Percentiles rank a stretch among this genome's conserved stretches.
Conservation (phyloP, 2,797 vertebrate genomes). For the Sebastolobus alascanus region DNA sequence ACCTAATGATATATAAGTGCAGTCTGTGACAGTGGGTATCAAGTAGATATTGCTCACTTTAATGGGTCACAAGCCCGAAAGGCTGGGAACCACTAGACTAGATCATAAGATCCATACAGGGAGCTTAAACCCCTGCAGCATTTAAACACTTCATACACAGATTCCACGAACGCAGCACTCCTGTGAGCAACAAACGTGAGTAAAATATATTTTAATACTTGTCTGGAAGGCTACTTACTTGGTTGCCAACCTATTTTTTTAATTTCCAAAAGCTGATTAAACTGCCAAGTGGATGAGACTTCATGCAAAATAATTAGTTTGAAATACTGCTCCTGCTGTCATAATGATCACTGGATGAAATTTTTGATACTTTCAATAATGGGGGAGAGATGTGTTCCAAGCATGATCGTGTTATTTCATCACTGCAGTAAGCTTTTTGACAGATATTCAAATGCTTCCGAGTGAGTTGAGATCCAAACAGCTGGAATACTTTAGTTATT, state of each 20-base stretch:
- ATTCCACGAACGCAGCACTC: conserved; percentile 1
- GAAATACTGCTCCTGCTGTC: conserved; percentile 20
- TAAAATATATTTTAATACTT: neutral
- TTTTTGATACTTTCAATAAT: neutral
- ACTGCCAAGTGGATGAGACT: neutral
- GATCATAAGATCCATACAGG: neutral
- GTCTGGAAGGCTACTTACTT: neutral
- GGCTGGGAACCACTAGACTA: neutral
- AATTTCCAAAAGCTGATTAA: neutral
- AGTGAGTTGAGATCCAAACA: neutral
- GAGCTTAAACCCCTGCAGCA: neutral
- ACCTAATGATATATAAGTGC: neutral
- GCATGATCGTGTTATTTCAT: neutral
- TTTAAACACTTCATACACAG: neutral
- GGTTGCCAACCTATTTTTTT: neutral
- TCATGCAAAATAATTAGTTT: neutral
- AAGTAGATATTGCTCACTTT: neutral
- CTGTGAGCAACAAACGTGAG: conserved; percentile 6
- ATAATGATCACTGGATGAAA: conserved; percentile 14
- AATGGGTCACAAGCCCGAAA: neutral
- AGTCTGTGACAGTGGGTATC: neutral
- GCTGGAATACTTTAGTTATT: neutral
- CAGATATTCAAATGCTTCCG: neutral
- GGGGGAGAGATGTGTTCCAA: neutral
- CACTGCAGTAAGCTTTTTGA: neutral